Conservation (phyloP, 2,888 invertebrate species). For the Plutella xylostella region DNA sequence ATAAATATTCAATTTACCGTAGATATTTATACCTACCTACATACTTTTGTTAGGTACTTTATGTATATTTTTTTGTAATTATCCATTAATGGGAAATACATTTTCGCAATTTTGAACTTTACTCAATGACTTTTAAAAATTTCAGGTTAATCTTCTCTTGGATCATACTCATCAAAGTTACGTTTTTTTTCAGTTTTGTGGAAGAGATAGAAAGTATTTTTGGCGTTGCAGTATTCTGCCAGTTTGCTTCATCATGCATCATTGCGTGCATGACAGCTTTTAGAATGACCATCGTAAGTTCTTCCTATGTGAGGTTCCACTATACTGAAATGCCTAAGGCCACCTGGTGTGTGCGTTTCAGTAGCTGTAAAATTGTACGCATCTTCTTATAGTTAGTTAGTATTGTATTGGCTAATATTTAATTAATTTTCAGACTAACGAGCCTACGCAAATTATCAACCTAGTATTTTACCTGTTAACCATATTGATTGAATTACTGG, state of each 20-base stretch:
- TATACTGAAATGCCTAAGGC: too few relatives aligned
- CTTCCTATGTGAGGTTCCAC: too few relatives aligned
- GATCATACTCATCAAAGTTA: background rate
- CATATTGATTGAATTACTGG: constrained; percentile 35
- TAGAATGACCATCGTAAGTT: constrained; percentile 32
- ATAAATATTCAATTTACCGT: background rate
- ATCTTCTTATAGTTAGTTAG: background rate
- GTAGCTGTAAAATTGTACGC: too few relatives aligned
- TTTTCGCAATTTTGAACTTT: too few relatives aligned
- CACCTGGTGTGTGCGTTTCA: too few relatives aligned
- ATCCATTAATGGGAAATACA: too few relatives aligned
- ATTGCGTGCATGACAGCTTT: constrained; percentile 42
- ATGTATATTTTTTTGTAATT: too few relatives aligned
- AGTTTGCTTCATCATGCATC: constrained; percentile 31
- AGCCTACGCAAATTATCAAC: constrained; percentile 26
- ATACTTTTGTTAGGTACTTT: background rate
- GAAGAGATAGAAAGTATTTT: constrained; percentile 27
- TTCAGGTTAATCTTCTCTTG: too few relatives aligned
- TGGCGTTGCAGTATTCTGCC: constrained; percentile 27
- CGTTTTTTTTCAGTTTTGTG: constrained; percentile 22
- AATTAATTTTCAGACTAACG: constrained; percentile 12
- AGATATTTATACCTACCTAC: background rate
- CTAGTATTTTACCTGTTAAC: constrained; percentile 35
- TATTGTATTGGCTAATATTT: too few relatives aligned
- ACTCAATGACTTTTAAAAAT: too few relatives aligned